Evolutionary conservation across 2,113 vertebrate genomes (phyloP).

Genomic region (Dasyprocta punctata): DNA sequence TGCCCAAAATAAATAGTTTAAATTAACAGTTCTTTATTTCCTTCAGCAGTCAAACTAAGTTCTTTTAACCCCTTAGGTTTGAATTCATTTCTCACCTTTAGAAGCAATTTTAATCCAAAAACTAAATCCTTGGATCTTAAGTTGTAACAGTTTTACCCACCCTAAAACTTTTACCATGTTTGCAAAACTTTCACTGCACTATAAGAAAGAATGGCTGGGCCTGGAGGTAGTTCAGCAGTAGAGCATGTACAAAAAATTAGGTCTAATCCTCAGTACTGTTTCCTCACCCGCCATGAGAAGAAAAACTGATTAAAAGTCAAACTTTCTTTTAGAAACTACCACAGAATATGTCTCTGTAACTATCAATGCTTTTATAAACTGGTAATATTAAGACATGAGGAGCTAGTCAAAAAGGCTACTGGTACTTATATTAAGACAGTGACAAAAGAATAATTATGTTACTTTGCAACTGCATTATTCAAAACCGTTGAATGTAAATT

Average conservation of each 20-base stretch:
- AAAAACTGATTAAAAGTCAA: not conserved
- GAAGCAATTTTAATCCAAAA: not conserved
- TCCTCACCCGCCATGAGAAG: not conserved
- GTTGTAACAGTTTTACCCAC: not conserved
- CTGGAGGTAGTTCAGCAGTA: not conserved
- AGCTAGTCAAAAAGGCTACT: conserved; percentile 23
- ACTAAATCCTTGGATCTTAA: not conserved
- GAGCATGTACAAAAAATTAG: not conserved
- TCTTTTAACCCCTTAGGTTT: conserved; percentile 23
- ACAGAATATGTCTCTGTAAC: not conserved
- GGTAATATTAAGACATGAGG: conserved; percentile 15
- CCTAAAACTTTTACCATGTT: not conserved
- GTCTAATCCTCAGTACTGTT: not conserved
- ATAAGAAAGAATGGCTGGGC: conserved; percentile 30
- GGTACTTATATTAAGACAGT: not conserved
- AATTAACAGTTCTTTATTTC: not conserved
- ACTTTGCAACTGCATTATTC: not conserved
- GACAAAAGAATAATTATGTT: not conserved
- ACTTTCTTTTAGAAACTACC: not conserved
- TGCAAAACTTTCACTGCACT: conserved; percentile 11
- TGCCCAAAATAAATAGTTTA: not conserved
- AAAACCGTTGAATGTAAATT: conserved; percentile 37
- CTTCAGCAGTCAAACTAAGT: not conserved
- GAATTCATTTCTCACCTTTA: conserved; percentile 5
- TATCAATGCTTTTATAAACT: not conserved